Percentiles rank a stretch among this genome's conserved stretches.
phyloP scores from a whole-genome alignment of 2,888 invertebrate genomes.

The Mongoloraphidia duomilia region DNA sequence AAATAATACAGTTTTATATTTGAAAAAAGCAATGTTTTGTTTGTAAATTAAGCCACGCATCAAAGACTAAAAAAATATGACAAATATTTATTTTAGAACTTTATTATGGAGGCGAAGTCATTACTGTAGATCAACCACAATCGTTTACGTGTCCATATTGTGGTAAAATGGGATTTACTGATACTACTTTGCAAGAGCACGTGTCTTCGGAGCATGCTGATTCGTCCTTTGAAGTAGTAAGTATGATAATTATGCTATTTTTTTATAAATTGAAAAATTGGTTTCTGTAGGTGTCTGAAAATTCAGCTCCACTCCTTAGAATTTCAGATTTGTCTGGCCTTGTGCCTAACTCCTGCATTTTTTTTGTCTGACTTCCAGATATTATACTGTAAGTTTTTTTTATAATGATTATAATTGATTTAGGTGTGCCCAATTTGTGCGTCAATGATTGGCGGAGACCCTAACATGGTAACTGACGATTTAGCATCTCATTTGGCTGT shows the following conservation, averaged over 20 bases:
- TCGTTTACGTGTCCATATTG: constrained; percentile 97
- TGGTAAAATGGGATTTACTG: constrained; percentile 91
- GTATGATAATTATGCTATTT: constrained; percentile 18
- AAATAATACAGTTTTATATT: constrained; percentile 20
- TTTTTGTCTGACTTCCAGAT: neutral
- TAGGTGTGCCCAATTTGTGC: constrained; percentile 97
- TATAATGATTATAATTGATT: constrained; percentile 19
- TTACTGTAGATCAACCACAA: constrained; percentile 83
- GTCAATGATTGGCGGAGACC: constrained; percentile 90
- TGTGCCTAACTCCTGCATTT: constrained; percentile 5
- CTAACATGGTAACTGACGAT: constrained; percentile 95
- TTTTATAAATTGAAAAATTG: neutral
- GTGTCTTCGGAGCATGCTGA: constrained; percentile 85
- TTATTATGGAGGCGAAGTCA: constrained; percentile 89
- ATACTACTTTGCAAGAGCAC: constrained; percentile 80
- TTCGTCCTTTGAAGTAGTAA: constrained; percentile 76
- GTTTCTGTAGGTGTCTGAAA: neutral
- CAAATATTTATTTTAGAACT: constrained; percentile 47
- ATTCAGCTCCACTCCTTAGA: too few species aligned
- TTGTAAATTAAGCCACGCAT: neutral
- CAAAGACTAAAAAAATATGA: neutral
- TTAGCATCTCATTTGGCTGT: constrained; percentile 90
- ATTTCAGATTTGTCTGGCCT: too few species aligned
- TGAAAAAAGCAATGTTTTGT: neutral
- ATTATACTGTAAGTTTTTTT: neutral